phyloP scores from a whole-genome alignment of 2,888 invertebrate genomes.

The Oconnorella tubifera region DNA sequence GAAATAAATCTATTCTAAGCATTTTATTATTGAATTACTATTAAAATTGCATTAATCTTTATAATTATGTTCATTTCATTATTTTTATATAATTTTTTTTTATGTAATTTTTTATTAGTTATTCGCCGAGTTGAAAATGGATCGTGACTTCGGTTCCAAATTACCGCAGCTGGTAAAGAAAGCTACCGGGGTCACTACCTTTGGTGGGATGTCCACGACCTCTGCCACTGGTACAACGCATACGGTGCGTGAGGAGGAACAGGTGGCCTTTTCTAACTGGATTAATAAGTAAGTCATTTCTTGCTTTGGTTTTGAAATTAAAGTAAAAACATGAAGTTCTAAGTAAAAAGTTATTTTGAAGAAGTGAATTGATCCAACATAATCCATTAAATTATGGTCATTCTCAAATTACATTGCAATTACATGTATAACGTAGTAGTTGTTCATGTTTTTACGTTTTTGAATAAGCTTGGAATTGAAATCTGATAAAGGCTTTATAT shows the following conservation, averaged over 20 bases:
- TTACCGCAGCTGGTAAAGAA: slow-evolving; percentile 90
- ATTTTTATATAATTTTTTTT: background rate
- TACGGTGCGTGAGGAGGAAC: slow-evolving; percentile 76
- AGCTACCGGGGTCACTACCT: slow-evolving; percentile 83
- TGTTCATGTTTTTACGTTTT: too few species aligned
- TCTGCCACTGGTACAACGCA: slow-evolving; percentile 76
- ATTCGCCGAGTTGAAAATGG: slow-evolving; percentile 75
- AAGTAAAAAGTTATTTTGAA: background rate
- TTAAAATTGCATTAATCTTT: too few species aligned
- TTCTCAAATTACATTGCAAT: too few species aligned
- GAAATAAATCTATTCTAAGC: too few species aligned
- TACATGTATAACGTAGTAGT: too few species aligned
- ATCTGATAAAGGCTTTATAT: too few species aligned
- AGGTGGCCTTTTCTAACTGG: slow-evolving; percentile 97
- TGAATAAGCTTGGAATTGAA: too few species aligned
- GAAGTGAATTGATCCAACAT: too few species aligned
- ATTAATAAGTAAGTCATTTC: slow-evolving; percentile 66
- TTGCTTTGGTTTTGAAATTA: background rate
- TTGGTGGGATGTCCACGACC: slow-evolving; percentile 88
- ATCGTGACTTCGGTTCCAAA: slow-evolving; percentile 83
- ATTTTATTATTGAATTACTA: too few species aligned
- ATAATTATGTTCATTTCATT: background rate
- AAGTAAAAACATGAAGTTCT: background rate
- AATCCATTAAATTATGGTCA: too few species aligned
- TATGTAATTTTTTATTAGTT: slow-evolving; percentile 59